phyloP scores from a whole-genome alignment of 2,888 invertebrate species.

The Melitaea athalia region DNA sequence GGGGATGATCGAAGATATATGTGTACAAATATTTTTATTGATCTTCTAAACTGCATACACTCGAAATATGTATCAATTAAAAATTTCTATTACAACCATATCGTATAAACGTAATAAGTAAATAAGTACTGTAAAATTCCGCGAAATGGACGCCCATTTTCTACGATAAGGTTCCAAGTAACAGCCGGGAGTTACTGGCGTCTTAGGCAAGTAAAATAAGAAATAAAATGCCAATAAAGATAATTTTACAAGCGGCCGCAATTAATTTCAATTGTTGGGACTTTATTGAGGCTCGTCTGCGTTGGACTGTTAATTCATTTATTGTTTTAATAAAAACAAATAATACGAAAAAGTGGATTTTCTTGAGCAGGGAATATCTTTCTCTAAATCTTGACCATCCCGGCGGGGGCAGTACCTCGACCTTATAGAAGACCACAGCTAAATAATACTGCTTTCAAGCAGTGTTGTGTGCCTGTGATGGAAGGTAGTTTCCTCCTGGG shows the following conservation, averaged over 20 bases:
- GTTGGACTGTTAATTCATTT: background rate
- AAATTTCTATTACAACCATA: background rate
- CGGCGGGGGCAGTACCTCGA: too few species aligned
- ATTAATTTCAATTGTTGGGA: conserved; percentile 41
- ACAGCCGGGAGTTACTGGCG: conserved; percentile 10
- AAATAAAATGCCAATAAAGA: conserved; percentile 40
- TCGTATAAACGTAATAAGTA: background rate
- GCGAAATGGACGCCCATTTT: background rate
- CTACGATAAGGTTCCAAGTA: conserved; percentile 5
- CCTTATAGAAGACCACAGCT: too few species aligned
- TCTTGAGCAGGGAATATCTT: too few species aligned
- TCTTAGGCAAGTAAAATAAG: conserved; percentile 26
- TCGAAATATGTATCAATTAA: conserved; percentile 1
- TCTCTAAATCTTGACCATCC: too few species aligned
- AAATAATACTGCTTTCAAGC: too few species aligned
- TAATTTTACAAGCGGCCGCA: conserved; percentile 41
- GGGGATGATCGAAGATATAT: too few species aligned
- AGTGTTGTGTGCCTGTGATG: too few species aligned
- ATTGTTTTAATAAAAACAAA: background rate
- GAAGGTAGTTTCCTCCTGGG: too few species aligned
- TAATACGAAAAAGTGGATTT: too few species aligned
- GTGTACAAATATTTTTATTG: background rate
- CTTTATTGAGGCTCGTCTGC: conserved; percentile 24
- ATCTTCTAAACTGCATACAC: background rate
- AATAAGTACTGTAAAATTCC: background rate